Evolutionary conservation across 1,140 invertebrate species (phyloP), one percentile per base, ranked within the genome.

Genomic region (Trichogramma pretiosum): DNA sequence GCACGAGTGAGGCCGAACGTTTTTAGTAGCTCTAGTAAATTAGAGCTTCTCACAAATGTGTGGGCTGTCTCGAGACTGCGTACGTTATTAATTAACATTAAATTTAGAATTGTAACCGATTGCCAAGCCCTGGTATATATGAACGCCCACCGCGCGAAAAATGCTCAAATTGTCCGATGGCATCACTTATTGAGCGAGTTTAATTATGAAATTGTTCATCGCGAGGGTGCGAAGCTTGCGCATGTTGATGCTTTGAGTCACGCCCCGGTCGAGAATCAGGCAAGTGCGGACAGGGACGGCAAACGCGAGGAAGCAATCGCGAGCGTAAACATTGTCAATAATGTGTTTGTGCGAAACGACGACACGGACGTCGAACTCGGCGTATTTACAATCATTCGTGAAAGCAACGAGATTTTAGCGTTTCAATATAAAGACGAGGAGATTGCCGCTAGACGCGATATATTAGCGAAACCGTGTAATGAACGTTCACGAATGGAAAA

Each of bases 21-120:
- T 33, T 39, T 5, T 62, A 61, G 47, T n/a, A 54, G 55, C 35
- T 57, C 54, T 8, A 55, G 46, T 46, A 41, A 54, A 43, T 47
- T 59, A 32, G 57, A 61, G 42, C 36, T 56, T 16, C 14, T 62
- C 17, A 57, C 56, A 2, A 52, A 55, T 10, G 40, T 48, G 7
- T 45, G 49, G 48, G 37, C 50, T 3, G n/a, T 55, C 16, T 14
- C 50, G 21, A 28, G 47, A 30, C 48, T 54, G 18, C 36, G 50
- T 33, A 23, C 32, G 5, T 55, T 54, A 22, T 28, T 60, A 13
- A 54, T 56, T 17, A 53, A 51, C 18, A 44, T 55, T 3, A 1
- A 23, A 3, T 56, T 59, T 32, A n/a, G n/a, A n/a, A n/a, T n/a
- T n/a, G n/a, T n/a, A n/a, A n/a, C n/a, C n/a, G n/a, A n/a, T n/a